phyloP scores from a whole-genome alignment of 2,113 vertebrate genomes.

The Xenopus borealis region DNA sequence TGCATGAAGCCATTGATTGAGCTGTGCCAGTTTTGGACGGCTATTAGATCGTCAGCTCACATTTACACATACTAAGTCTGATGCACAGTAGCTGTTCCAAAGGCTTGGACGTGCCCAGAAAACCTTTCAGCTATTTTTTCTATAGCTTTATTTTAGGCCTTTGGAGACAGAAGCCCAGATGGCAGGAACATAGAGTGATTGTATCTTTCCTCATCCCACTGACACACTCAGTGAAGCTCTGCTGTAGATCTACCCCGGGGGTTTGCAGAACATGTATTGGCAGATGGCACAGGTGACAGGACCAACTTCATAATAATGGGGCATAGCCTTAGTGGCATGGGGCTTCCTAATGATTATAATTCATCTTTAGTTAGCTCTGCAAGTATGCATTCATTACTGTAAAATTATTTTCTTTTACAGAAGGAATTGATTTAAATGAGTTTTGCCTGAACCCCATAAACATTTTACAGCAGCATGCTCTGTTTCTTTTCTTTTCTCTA shows the following conservation, averaged over 20 bases:
- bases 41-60: too few relatives aligned
- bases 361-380: constrained; percentile 33
- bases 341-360: constrained; percentile 33
- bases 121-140: too few relatives aligned
- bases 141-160: constrained; percentile 14
- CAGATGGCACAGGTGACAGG: constrained; percentile 44
- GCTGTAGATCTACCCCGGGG: constrained; percentile 35
- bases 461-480: too few relatives aligned
- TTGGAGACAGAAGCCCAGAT: constrained; percentile 34
- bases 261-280: constrained; percentile 31
- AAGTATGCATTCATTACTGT: constrained; percentile 1
- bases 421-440: too few relatives aligned
- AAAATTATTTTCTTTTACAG: too few relatives aligned
- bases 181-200: constrained; percentile 37
- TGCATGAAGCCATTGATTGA: too few relatives aligned
- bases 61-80: neutral
- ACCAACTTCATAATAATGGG: constrained; percentile 36
- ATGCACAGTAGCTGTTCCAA: constrained; percentile 19
- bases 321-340: constrained; percentile 26
- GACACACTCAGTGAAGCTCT: constrained; percentile 40
- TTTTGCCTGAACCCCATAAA: too few relatives aligned
- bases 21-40: too few relatives aligned
- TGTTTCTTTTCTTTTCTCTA: too few relatives aligned
- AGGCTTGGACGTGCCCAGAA: neutral
- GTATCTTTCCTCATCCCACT: constrained; percentile 30